phyloP scores from a whole-genome alignment of 1,140 invertebrate species.

The Drosophila repleta region DNA sequence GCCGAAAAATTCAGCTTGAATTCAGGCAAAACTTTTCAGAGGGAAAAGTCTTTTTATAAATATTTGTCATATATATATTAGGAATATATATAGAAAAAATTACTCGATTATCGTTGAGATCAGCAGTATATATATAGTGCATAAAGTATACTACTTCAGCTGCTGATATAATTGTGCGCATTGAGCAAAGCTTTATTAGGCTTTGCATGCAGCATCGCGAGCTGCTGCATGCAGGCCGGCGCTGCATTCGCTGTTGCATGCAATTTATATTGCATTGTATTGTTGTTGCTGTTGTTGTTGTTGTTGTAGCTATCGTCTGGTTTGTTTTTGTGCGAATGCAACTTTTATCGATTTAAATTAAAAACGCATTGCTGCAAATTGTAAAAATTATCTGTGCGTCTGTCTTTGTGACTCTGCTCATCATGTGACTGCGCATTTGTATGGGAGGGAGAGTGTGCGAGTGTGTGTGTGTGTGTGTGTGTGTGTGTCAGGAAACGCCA shows the following conservation, averaged over 20 bases:
- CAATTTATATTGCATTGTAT: constrained; percentile 73
- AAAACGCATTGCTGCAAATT: constrained; percentile 81
- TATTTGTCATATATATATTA: too few species aligned
- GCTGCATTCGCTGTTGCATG: constrained; percentile 55
- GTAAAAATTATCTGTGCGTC: constrained; percentile 76
- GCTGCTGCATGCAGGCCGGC: not conserved
- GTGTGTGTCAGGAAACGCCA: constrained; percentile 68
- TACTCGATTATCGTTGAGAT: too few species aligned
- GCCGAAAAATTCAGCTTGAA: too few species aligned
- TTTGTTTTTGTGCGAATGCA: constrained; percentile 74
- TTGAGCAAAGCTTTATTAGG: not conserved
- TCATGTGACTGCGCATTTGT: constrained; percentile 51
- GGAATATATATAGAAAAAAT: too few species aligned
- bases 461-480: constrained; percentile 17
- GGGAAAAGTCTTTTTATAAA: too few species aligned
- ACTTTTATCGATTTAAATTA: constrained; percentile 82
- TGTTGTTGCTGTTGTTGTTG: constrained; percentile 28
- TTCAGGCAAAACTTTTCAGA: too few species aligned
- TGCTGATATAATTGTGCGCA: too few species aligned
- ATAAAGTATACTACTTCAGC: too few species aligned
- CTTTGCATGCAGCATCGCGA: not conserved
- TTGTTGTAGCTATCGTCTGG: constrained; percentile 46
- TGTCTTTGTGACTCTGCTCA: constrained; percentile 48
- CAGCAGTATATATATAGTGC: too few species aligned
- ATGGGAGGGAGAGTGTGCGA: not conserved